Evolutionary conservation across 2,888 invertebrate species (phyloP), one percentile per base, ranked within the genome.

Genomic region (Sesia bembeciformis): DNA sequence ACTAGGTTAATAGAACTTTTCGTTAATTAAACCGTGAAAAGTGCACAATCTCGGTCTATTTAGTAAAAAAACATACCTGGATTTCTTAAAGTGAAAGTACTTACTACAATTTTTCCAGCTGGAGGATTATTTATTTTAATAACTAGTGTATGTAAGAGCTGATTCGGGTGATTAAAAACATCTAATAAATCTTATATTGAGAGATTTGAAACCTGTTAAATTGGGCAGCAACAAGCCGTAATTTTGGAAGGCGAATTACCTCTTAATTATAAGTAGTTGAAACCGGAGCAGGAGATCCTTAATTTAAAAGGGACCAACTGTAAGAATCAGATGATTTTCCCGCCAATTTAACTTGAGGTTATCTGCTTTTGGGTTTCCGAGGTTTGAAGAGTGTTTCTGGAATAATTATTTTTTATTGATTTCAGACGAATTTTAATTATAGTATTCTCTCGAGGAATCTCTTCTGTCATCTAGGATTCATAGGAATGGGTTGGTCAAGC

Each of bases 171-270:
- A 52, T 7, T 57, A 53, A 56, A 50, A 52, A 40, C 53, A 42
- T 52, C 56, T 56, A 56, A 59, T 53, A 57, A 58, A 57, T 57
- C 56, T 52, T 54, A 46, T 52, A 58, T 56, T 61, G 62, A 64
- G 62, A 59, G 62, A 60, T 63, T 62, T 62, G 60, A 51, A 53
- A 23, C 23, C 23, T 57, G 58, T 58, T 58, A 62, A 62, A 62
- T 54, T 60, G 52, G 56, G 58, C 46, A 55, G 49, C 54, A 51
- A 55, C 56, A 58, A 59, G 58, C 56, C 56, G 56, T 56, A 52
- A 59, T 53, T 41, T 56, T 58, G 58, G 62, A 61, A 62, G 58
- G 57, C 53, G 56, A 64, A 66, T 62, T 57, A 64, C 54, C 60
- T 57, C 58, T 63, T 62, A 63, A 61, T 63, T 60, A 60, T 54